Evolutionary conservation across 1,140 invertebrate species (phyloP), one percentile per base, ranked within the genome.

Genomic region (Bradysia coprophila): DNA sequence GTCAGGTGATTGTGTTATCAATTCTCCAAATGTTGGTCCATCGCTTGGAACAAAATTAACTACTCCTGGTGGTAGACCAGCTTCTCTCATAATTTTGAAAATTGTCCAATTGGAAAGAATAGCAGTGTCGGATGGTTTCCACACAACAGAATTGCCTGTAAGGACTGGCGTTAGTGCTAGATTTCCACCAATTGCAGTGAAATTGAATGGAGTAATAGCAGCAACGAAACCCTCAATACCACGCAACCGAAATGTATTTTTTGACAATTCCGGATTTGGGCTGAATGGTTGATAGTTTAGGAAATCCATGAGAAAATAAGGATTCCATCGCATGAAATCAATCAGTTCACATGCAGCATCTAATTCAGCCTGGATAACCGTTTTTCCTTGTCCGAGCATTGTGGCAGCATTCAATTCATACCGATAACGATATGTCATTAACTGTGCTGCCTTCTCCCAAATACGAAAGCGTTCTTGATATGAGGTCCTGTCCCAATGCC

Each of bases 71-170:
- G 95, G 95, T 22, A 98, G 72, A 31, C 91, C 91, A 6, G 86
- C 91, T 65, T 96, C 92, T 40, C 75, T 71, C 65, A 93, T 84
- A 21, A 92, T 84, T 62, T 96, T 82, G 55, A 82, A 98, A 40
- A 94, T 88, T 41, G 76, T 73, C 75, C 92, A 99, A 62, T 97
- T 98, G 9, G 93, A 96, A 2, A 98, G 69, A 10, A 99, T 57
- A 21, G 96, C 92, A 3, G 94, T 97, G 58, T 98, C 93, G 8
- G 94, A 98, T 1, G 96, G 95, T 62, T 99, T 99, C 95, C 95
- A 98, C 38, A 99, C 52, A 8, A 95, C 87, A 28, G 78, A 76
- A 64, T 96, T 96, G 15, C 95, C 95, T 88, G 97, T 95, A 24
- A 98, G 62, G 32, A 94, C 91, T 13, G 96, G 95, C 11, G 94